Base-by-base conservation (phyloP, 2,113 vertebrate genomes). In the Pseudolaguvia tuberculata region DNA sequence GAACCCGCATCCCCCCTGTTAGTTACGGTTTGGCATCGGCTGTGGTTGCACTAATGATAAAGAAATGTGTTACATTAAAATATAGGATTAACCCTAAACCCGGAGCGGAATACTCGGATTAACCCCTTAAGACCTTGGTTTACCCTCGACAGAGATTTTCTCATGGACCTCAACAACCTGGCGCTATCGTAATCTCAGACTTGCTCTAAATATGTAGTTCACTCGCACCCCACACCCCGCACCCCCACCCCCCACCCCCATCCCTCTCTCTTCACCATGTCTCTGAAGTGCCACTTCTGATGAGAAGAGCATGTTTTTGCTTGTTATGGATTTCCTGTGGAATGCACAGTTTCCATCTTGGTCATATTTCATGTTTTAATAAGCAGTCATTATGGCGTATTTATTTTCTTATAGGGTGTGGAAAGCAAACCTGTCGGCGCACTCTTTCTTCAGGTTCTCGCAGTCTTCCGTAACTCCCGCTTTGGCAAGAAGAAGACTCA, bases 381-480 rank as follows among this genome's bases (percentile, higher is more conserved):
- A 87, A 86, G 84, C 82, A 59, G 83, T 86, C 87, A 90, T 89
- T 90, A 85, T 82, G 78, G 76, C 86, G 84, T 88, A 85, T 89
- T 88, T 89, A 87, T 90, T 90, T 88, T 92, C 85, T 84, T 79
- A 83, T 76, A 83, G 86, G 89, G 88, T 89, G 90, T 90, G 90
- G 88, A 87, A 89, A 88, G 83, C 83, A 83, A 89, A 90, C 90
- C 87, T 91, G 90, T 90, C 85, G 82, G 88, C 90, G 80, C 88
- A 88, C 85, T 85, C 82, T 84, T 80, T 69, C 57, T 74, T 62
- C 51, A 81, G 77, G 45, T 70, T 68, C 47, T 51, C 62, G 47
- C 25, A 4, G 68, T 39, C 66, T 69, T 70, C 66, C 51, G 31
- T 70, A 35, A 17, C 52, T 57, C 75, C 58, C 23, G 31, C 45